Evolutionary conservation across 2,888 invertebrate genomes (phyloP).

Genomic region (Uloborus plumipes): DNA sequence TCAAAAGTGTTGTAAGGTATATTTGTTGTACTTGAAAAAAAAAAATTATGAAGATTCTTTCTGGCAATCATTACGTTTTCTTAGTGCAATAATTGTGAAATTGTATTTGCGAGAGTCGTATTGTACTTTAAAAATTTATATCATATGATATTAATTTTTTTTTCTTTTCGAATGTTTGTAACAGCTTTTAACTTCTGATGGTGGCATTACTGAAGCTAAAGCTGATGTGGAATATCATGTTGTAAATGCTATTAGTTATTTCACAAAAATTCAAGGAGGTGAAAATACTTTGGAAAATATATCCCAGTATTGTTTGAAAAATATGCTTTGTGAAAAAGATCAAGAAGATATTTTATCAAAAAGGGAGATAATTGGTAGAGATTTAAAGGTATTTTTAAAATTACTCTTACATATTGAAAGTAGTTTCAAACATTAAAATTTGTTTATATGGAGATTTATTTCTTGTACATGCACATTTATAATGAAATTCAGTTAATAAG

Average conservation of each 20-base stretch:
- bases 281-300: constrained; percentile 33
- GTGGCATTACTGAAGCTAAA: constrained; percentile 34
- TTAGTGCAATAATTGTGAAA: too few species aligned
- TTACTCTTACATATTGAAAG: background rate
- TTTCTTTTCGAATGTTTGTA: background rate
- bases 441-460: too few species aligned
- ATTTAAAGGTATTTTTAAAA: constrained; percentile 23
- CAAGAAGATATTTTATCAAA: constrained; percentile 40
- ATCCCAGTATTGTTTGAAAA: constrained; percentile 21
- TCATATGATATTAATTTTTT: background rate
- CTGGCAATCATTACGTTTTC: too few species aligned
- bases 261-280: constrained; percentile 28
- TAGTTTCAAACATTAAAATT: background rate
- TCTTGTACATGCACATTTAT: too few species aligned
- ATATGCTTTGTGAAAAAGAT: constrained; percentile 37
- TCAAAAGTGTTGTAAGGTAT: too few species aligned
- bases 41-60: too few species aligned
- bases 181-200: constrained; percentile 45
- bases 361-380: constrained; percentile 17
- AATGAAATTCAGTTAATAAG: too few species aligned
- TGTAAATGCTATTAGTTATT: constrained; percentile 36
- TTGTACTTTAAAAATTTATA: too few species aligned
- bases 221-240: constrained; percentile 39
- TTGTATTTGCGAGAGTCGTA: too few species aligned
- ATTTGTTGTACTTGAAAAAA: too few species aligned